Percentiles rank a stretch among this genome's conserved stretches.
Conservation (phyloP, 2,797 vertebrate genomes). For the Catostomus latipinnis region DNA sequence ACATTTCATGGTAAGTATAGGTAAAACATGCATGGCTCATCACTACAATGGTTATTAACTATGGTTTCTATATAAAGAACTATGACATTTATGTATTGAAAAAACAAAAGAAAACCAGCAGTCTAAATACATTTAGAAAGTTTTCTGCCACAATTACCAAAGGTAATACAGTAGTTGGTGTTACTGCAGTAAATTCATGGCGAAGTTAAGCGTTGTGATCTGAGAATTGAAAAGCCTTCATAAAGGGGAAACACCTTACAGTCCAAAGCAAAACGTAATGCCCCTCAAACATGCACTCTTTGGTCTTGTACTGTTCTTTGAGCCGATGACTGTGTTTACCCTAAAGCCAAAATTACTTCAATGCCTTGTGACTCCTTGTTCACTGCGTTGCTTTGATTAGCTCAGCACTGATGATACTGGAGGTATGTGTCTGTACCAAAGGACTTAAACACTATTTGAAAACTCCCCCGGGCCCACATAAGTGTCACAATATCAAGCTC, state of each 20-base stretch:
- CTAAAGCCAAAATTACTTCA: background rate
- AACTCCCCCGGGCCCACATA: background rate
- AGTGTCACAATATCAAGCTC: background rate
- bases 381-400: background rate
- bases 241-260: background rate
- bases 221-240: background rate
- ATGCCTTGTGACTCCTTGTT: background rate
- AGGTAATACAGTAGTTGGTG: too few relatives aligned
- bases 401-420: background rate
- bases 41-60: too few relatives aligned
- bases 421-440: constrained; percentile 2
- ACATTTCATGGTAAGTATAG: too few relatives aligned
- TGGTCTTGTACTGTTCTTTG: background rate
- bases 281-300: background rate
- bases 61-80: too few relatives aligned
- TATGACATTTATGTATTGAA: too few relatives aligned
- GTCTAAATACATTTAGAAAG: too few relatives aligned
- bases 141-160: too few relatives aligned
- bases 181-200: too few relatives aligned
- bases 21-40: too few relatives aligned
- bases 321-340: background rate
- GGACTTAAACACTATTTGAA: background rate
- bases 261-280: background rate
- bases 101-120: too few relatives aligned
- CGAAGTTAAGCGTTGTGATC: too few relatives aligned